Evolutionary conservation across 2,888 invertebrate genomes (phyloP).

Genomic region (Phoenoteleia sp.): DNA sequence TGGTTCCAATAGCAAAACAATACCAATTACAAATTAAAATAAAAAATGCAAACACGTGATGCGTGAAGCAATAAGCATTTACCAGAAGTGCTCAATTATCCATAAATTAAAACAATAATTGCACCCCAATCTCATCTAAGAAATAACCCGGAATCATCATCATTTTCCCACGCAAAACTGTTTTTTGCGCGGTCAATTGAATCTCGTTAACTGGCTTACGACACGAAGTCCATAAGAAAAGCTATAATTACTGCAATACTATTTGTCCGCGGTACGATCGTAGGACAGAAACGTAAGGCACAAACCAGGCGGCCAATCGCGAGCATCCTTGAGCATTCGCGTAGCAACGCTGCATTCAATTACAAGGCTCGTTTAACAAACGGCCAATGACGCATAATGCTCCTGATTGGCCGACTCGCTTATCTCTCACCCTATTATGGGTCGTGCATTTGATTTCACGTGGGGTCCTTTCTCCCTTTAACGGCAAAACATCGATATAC

Average conservation of each 20-base stretch:
- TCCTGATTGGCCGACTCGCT: conserved; percentile 72
- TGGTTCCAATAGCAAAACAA: too few species aligned
- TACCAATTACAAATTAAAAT: too few species aligned
- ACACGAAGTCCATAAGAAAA: conserved; percentile 19
- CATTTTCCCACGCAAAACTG: background rate
- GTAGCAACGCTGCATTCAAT: conserved; percentile 74
- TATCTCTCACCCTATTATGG: conserved; percentile 71
- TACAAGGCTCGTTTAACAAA: conserved; percentile 74
- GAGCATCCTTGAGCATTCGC: conserved; percentile 75
- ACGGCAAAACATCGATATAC: conserved; percentile 67
- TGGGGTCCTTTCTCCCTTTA: conserved; percentile 61
- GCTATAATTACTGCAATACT: conserved; percentile 41
- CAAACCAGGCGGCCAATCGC: conserved; percentile 78
- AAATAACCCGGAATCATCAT: too few species aligned
- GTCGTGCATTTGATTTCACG: conserved; percentile 67
- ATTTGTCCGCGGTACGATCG: conserved; percentile 50
- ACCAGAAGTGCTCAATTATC: too few species aligned
- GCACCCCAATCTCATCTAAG: too few species aligned
- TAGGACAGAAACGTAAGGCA: conserved; percentile 75
- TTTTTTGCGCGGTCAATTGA: conserved; percentile 4
- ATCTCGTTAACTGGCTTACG: background rate
- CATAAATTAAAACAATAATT: too few species aligned
- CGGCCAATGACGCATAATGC: conserved; percentile 72
- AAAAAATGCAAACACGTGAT: too few species aligned
- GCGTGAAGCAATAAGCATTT: too few species aligned